Evolutionary conservation across 2,113 vertebrate genomes (phyloP).

Genomic region (Chinchilla lanigera): DNA sequence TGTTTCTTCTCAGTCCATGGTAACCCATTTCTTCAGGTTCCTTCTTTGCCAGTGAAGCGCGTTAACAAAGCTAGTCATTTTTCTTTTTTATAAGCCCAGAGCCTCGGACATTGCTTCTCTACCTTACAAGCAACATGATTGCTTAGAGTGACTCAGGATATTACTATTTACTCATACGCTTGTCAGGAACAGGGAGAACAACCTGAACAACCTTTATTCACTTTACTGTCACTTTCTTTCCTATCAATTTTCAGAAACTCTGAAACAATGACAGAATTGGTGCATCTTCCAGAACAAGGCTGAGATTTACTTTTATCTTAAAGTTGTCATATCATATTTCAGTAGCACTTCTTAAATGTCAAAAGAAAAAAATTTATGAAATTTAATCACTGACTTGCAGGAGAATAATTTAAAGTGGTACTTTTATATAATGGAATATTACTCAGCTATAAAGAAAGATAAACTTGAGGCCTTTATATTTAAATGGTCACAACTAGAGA

Average conservation of each 20-base stretch:
- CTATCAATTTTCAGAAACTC: not conserved
- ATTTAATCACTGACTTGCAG: not conserved
- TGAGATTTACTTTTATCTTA: slow-evolving; percentile 48
- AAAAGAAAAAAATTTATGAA: not conserved
- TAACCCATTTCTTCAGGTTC: not conserved
- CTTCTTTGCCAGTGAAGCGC: not conserved
- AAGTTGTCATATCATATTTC: not conserved
- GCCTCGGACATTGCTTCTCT: not conserved
- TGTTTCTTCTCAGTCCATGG: not conserved
- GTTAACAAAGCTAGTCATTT: slow-evolving; percentile 7
- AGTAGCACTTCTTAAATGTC: not conserved
- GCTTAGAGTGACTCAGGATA: not conserved
- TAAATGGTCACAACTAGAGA: too few relatives aligned
- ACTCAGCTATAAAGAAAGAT: too few relatives aligned
- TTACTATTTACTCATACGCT: not conserved
- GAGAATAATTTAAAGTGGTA: not conserved
- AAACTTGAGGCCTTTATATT: too few relatives aligned
- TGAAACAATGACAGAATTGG: not conserved
- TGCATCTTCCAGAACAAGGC: not conserved
- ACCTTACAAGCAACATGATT: not conserved
- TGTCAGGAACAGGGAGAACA: not conserved
- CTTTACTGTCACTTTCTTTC: not conserved
- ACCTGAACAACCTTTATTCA: not conserved
- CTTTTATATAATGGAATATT: too few relatives aligned
- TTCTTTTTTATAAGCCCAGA: not conserved